phyloP scores from a whole-genome alignment of 2,888 invertebrate genomes.

The Microctonus hyperodae region DNA sequence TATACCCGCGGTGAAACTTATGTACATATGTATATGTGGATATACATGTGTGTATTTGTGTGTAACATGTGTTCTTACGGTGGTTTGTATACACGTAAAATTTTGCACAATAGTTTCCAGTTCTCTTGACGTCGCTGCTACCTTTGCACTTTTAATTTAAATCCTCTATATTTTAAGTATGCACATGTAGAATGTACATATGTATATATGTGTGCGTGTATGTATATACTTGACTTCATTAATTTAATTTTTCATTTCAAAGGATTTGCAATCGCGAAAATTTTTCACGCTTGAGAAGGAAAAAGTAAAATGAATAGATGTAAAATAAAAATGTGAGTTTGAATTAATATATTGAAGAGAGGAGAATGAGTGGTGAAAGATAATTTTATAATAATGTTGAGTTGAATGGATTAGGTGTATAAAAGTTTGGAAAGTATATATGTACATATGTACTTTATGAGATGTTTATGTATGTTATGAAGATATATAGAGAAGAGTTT shows the following conservation, averaged over 20 bases:
- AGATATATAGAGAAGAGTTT: no score
- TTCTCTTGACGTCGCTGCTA: background rate
- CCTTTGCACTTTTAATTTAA: slow-evolving; percentile 11
- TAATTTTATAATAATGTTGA: background rate
- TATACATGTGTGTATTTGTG: background rate
- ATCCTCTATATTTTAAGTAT: background rate
- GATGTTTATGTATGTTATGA: no score
- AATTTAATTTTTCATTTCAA: background rate
- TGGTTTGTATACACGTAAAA: background rate
- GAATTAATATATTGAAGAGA: background rate
- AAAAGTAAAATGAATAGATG: background rate
- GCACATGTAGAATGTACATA: background rate
- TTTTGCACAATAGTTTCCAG: background rate
- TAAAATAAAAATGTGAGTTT: slow-evolving; percentile 1
- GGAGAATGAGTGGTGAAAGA: background rate
- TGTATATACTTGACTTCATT: slow-evolving; percentile 1
- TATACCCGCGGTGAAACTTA: background rate
- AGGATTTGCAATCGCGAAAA: slow-evolving; percentile 13
- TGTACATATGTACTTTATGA: no score
- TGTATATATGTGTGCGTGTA: background rate
- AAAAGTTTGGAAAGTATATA: no score
- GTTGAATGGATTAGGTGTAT: no score
- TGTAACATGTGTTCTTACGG: background rate
- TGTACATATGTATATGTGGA: background rate
- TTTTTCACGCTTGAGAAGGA: slow-evolving; percentile 9